Evolutionary conservation across 2,888 invertebrate species (phyloP).

Genomic region (Heliconius ethilla): DNA sequence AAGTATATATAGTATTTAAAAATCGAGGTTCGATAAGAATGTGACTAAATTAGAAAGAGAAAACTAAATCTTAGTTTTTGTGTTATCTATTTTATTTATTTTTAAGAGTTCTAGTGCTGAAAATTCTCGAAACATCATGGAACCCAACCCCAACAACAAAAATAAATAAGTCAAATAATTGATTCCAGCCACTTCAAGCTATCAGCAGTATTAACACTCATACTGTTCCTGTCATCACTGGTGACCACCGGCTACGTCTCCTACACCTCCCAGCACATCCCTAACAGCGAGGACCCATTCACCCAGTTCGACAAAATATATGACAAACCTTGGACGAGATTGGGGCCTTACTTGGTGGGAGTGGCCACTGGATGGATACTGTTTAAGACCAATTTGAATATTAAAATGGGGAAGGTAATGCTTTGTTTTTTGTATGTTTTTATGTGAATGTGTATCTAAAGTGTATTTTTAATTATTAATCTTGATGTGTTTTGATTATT

Average conservation of each 20-base stretch:
- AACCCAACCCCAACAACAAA: too few relatives aligned
- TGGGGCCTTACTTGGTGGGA: conserved; percentile 92
- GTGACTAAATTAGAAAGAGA: too few relatives aligned
- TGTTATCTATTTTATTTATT: too few relatives aligned
- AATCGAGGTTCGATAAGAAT: too few relatives aligned
- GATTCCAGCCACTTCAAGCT: conserved; percentile 87
- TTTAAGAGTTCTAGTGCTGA: too few relatives aligned
- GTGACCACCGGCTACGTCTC: conserved; percentile 91
- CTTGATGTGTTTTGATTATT: too few relatives aligned
- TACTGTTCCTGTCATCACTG: conserved; percentile 89
- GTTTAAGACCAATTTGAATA: conserved; percentile 90
- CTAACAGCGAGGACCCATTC: conserved; percentile 89
- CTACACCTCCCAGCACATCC: conserved; percentile 89
- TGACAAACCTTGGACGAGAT: conserved; percentile 93
- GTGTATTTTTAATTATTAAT: neutral
- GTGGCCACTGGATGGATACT: conserved; percentile 92
- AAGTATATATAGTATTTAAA: too few relatives aligned
- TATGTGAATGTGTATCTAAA: neutral
- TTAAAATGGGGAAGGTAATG: conserved; percentile 86
- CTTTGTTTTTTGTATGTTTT: neutral
- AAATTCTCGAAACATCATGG: too few relatives aligned
- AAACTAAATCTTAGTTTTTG: too few relatives aligned
- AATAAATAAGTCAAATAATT: neutral
- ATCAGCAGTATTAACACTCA: conserved; percentile 84
- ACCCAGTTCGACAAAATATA: conserved; percentile 94